A percentile compares a stretch with the other conserved stretches of the same genome.
These are phyloP conservation scores for Anguilla obscura DNA, from an alignment of 2,797 vertebrate species.

Conservation along the genomic window DNA sequence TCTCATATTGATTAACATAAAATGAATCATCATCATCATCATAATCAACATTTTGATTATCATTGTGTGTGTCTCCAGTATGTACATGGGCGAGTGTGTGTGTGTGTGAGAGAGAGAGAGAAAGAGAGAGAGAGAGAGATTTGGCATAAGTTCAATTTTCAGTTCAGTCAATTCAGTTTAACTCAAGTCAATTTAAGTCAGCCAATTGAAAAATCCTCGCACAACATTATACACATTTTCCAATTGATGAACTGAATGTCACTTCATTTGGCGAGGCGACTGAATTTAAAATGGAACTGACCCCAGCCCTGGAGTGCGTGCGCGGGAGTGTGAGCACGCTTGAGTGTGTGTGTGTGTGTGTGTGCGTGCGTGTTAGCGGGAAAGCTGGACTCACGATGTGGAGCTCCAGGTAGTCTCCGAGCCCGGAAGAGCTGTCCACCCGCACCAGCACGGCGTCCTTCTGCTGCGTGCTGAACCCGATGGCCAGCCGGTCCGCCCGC, in stretches of 20 bases:
- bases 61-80: not conserved
- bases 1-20: not conserved
- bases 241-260: not conserved
- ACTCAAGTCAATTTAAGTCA: not conserved
- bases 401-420: constrained; percentile 97
- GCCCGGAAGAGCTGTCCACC: constrained; percentile 94
- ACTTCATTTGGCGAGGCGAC: not conserved
- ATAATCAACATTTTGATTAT: not conserved
- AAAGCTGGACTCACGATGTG: constrained; percentile 87
- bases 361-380: not conserved
- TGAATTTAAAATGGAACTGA: not conserved
- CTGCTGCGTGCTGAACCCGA: constrained; percentile 97
- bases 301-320: not conserved
- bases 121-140: not conserved
- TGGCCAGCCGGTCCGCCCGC: constrained; percentile 92
- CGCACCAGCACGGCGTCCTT: constrained; percentile 93
- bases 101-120: not conserved
- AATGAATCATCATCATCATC: not conserved
- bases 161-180: not conserved
- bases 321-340: not conserved
- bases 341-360: not conserved
- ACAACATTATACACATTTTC: not conserved
- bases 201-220: not conserved
- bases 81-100: not conserved
- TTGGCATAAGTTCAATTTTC: not conserved